Evolutionary conservation across 1,140 invertebrate species (phyloP).

Genomic region (Neodiprion pinetum): DNA sequence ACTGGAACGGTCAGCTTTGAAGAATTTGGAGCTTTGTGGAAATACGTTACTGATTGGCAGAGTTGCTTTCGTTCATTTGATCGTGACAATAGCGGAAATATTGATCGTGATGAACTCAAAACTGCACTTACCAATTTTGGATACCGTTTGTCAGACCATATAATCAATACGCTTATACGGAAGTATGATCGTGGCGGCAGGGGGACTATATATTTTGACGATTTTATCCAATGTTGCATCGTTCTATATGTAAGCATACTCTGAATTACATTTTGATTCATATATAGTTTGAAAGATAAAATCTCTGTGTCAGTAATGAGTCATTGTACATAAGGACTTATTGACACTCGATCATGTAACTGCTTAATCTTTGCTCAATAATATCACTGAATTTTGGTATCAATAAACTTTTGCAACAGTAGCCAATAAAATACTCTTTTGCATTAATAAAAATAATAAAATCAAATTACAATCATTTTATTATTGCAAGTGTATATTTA

Average conservation of each 20-base stretch:
- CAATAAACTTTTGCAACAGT: background rate
- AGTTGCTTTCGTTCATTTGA: conserved; percentile 95
- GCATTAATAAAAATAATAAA: background rate
- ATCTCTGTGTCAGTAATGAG: too few species aligned
- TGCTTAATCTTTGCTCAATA: conserved; percentile 12
- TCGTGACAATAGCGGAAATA: conserved; percentile 94
- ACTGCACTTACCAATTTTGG: conserved; percentile 92
- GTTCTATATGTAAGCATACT: conserved; percentile 85
- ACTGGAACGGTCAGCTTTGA: conserved; percentile 92
- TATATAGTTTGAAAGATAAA: conserved; percentile 14
- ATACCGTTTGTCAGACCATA: conserved; percentile 86
- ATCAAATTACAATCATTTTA: conserved; percentile 19
- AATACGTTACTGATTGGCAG: conserved; percentile 99
- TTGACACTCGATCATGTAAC: background rate
- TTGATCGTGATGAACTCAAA: conserved; percentile 89
- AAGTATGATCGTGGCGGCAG: conserved; percentile 95
- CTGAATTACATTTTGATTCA: conserved; percentile 19
- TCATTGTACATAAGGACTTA: too few species aligned
- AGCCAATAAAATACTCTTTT: conserved; percentile 7
- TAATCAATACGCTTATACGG: conserved; percentile 82
- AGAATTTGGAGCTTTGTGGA: conserved; percentile 95
- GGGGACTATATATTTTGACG: conserved; percentile 95
- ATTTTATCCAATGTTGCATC: conserved; percentile 97
- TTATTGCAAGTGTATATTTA: conserved; percentile 16
- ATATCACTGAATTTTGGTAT: conserved; percentile 6